phyloP scores from a whole-genome alignment of 2,113 vertebrate species.

The Geococcyx californianus region DNA sequence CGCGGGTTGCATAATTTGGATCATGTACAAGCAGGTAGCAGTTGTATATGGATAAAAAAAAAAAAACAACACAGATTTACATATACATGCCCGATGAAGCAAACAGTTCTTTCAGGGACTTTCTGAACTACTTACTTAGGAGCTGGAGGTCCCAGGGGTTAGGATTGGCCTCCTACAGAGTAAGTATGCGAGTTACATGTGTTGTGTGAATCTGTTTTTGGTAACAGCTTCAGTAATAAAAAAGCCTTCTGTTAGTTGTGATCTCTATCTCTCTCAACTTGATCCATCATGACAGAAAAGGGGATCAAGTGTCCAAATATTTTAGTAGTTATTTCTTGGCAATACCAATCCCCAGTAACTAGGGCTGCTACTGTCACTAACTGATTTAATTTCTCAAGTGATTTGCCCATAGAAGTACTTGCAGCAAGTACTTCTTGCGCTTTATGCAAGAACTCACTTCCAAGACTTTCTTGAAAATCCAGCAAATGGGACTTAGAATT shows the following conservation, averaged over 20 bases:
- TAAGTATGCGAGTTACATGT: background rate
- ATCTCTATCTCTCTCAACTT: background rate
- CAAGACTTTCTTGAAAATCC: background rate
- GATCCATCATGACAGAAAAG: background rate
- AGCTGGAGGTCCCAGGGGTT: background rate
- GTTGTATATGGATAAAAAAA: background rate
- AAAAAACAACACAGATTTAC: background rate
- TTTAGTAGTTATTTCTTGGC: background rate
- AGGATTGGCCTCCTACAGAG: background rate
- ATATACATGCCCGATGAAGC: background rate
- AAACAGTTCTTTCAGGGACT: background rate
- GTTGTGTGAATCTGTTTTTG: background rate
- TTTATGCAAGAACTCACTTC: background rate
- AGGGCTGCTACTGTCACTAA: background rate
- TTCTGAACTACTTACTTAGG: background rate
- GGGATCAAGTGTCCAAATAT: background rate
- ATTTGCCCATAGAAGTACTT: background rate
- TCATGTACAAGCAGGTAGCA: background rate
- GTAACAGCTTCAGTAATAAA: background rate
- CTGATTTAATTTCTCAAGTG: background rate
- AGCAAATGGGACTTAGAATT: background rate
- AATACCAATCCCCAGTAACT: background rate
- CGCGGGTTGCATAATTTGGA: background rate
- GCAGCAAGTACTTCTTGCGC: no score
- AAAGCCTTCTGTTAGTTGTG: background rate